Percentiles rank a stretch among this genome's conserved stretches.
phyloP scores from a whole-genome alignment of 1,140 invertebrate species.

The Samia ricini region DNA sequence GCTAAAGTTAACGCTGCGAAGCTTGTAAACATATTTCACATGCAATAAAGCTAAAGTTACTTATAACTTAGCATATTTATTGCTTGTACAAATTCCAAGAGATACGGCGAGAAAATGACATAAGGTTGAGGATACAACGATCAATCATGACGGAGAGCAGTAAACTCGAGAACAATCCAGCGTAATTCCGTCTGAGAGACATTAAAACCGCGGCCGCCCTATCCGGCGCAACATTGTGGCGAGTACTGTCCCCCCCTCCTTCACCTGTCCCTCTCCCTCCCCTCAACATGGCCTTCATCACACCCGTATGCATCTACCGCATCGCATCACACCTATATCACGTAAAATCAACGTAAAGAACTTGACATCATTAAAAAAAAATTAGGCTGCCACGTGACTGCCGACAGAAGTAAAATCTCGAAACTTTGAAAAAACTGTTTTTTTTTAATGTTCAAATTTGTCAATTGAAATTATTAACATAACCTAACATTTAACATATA shows the following conservation, averaged over 20 bases:
- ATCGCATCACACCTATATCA: no score
- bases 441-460: no score
- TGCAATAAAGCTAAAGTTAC: conserved; percentile 37
- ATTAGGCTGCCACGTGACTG: no score
- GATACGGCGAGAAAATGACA: conserved; percentile 69
- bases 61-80: conserved; percentile 72
- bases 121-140: conserved; percentile 73
- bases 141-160: conserved; percentile 68
- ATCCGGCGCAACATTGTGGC: conserved; percentile 73
- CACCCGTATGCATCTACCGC: no score
- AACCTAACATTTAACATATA: no score
- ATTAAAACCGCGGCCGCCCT: conserved; percentile 73
- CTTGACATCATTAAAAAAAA: no score
- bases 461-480: no score
- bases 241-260: conserved; percentile 34
- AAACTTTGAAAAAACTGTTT: no score
- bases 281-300: no score
- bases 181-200: conserved; percentile 75
- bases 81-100: conserved; percentile 66
- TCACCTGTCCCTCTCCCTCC: no score
- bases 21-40: background rate
- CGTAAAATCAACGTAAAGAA: no score
- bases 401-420: no score
- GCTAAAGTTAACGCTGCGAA: background rate
- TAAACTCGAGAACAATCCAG: conserved; percentile 76